A percentile compares a stretch with the other conserved stretches of the same genome.
phyloP scores from a whole-genome alignment of 2,888 invertebrate species.

The Leptopilina myrica region DNA sequence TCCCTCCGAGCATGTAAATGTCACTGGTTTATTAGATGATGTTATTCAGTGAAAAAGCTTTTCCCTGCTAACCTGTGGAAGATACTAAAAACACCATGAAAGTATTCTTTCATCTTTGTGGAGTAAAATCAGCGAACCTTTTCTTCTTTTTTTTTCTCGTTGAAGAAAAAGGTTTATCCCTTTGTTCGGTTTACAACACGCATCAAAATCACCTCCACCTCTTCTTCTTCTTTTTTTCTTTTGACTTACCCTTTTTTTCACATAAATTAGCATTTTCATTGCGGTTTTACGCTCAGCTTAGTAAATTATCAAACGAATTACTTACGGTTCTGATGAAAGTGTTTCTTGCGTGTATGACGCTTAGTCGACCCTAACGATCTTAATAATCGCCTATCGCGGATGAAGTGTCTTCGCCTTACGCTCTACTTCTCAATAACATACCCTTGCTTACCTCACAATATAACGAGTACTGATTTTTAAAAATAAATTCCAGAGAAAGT shows the following conservation, averaged over 20 bases:
- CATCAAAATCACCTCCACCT: constrained; percentile 26
- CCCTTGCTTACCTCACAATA: constrained; percentile 1
- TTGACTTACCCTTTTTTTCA: constrained; percentile 54
- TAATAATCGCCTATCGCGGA: constrained; percentile 50
- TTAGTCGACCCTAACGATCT: constrained; percentile 59
- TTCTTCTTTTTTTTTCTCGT: neutral
- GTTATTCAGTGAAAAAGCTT: neutral
- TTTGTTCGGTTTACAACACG: constrained; percentile 18
- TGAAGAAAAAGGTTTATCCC: constrained; percentile 2
- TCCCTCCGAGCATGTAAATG: neutral
- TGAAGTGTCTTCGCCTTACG: constrained; percentile 62
- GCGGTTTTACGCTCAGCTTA: constrained; percentile 69
- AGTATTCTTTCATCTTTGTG: neutral
- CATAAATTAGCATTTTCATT: constrained; percentile 66
- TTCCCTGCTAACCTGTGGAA: neutral
- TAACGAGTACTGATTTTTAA: neutral
- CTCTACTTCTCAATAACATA: constrained; percentile 57
- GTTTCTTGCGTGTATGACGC: constrained; percentile 53
- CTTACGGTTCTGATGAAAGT: constrained; percentile 72
- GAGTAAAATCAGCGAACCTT: neutral
- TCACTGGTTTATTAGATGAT: neutral
- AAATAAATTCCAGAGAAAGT: neutral
- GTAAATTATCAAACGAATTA: constrained; percentile 74
- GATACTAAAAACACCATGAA: neutral
- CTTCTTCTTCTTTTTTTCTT: neutral